Evolutionary conservation across 2,113 vertebrate species (phyloP).

Genomic region (Microcebus tavaratra): DNA sequence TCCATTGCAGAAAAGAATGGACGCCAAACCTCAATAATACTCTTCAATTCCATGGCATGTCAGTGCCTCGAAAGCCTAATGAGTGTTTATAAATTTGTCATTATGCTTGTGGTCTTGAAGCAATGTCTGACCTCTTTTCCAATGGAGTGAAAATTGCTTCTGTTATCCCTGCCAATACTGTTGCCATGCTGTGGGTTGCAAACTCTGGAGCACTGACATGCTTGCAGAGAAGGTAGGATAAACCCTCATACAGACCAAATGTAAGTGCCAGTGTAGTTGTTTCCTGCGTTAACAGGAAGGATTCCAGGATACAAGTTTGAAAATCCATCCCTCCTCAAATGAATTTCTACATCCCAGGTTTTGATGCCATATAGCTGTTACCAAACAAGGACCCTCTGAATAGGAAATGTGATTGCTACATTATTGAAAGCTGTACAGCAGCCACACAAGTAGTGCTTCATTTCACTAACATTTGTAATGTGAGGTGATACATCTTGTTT

Average conservation of each 20-base stretch:
- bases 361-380: slow-evolving; percentile 94
- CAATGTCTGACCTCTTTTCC: slow-evolving; percentile 93
- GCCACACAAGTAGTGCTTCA: slow-evolving; percentile 94
- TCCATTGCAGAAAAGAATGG: slow-evolving; percentile 93
- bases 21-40: slow-evolving; percentile 94
- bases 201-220: slow-evolving; percentile 85
- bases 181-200: slow-evolving; percentile 89
- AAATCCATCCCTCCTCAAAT: slow-evolving; percentile 92
- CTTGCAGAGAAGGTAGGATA: slow-evolving; percentile 89
- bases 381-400: slow-evolving; percentile 95
- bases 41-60: slow-evolving; percentile 90
- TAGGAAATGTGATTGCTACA: slow-evolving; percentile 92
- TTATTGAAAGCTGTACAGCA: slow-evolving; percentile 95
- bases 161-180: slow-evolving; percentile 91
- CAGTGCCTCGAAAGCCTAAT: slow-evolving; percentile 93
- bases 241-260: slow-evolving; percentile 96
- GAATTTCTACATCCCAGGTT: slow-evolving; percentile 88
- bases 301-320: slow-evolving; percentile 93
- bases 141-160: slow-evolving; percentile 93
- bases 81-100: slow-evolving; percentile 95
- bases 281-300: slow-evolving; percentile 94
- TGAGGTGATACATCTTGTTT: slow-evolving; percentile 74
- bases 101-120: slow-evolving; percentile 96
- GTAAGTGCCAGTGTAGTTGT: slow-evolving; percentile 93
- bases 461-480: slow-evolving; percentile 77